These are phyloP conservation scores for Neoscelio sp. DNA, from an alignment of 2,888 invertebrate species.

Conservation along the genomic window DNA sequence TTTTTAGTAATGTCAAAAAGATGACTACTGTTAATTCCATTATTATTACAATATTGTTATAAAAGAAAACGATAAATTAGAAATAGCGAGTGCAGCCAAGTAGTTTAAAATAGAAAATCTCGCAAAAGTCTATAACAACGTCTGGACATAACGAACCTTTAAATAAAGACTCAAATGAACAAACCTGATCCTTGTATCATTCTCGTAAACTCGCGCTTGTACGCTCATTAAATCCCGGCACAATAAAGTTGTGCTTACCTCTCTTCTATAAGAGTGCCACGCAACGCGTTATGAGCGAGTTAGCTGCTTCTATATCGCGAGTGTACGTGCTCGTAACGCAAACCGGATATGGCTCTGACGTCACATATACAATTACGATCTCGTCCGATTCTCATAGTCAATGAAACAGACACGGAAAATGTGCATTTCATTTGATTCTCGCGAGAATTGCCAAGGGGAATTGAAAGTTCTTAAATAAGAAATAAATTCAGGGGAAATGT, in stretches of 20 bases:
- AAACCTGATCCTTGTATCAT: constrained; percentile 52
- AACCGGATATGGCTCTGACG: constrained; percentile 25
- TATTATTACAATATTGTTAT: background rate
- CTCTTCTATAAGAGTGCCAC: constrained; percentile 20
- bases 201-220: constrained; percentile 56
- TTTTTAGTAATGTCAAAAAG: too few relatives aligned
- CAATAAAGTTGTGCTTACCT: constrained; percentile 56
- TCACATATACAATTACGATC: constrained; percentile 53
- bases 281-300: constrained; percentile 44
- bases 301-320: constrained; percentile 26
- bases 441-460: constrained; percentile 14
- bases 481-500: constrained; percentile 29
- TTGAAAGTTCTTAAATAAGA: constrained; percentile 39
- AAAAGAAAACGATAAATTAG: background rate
- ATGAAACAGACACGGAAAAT: constrained; percentile 22
- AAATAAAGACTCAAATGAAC: constrained; percentile 50
- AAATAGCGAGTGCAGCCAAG: constrained; percentile 16
- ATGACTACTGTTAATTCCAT: background rate
- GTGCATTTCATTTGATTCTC: constrained; percentile 13
- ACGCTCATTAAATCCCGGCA: constrained; percentile 58
- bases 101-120: constrained; percentile 20
- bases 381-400: constrained; percentile 19
- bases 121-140: constrained; percentile 27
- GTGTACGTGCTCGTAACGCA: constrained; percentile 30
- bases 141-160: constrained; percentile 44